Base-by-base conservation (phyloP, 2,888 invertebrate species). In the Agrotis exclamationis region DNA sequence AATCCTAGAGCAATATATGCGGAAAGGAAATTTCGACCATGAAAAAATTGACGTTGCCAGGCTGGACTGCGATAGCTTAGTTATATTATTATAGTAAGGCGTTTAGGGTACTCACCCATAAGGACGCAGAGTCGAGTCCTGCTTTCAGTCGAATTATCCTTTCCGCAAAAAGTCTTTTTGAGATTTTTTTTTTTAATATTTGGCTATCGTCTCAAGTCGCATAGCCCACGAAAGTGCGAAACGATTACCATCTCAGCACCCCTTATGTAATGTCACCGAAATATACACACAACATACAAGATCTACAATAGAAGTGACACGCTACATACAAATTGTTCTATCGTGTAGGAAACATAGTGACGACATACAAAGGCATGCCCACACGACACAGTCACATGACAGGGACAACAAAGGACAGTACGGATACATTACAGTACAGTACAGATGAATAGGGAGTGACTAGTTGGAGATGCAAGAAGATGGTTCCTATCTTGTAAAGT, bases 301-400 rank as follows among this genome's bases (percentile, higher is more conserved):
- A 44, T 28, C 14, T n/a, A 33, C 28, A 18, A 54, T 45, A 59
- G 13, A 56, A 50, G 20, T 67, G 45, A 67, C 33, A 59, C 44
- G 76, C 22, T 64, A 63, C 59, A 45, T 60, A 73, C 67, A 77
- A 77, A 76, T 79, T 76, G 53, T 50, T 28, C 16, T 62, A 57
- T 22, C n/a, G 14, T 63, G 16, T 24, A 75, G 65, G 76, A 63
- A 80, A 57, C 53, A 66, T 28, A 16, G 51, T 67, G 51, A 67
- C 44, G 28, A 44, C 50, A 58, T 51, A 78, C 76, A 80, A 67
- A 70, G 60, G 50, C 53, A 66, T 69, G 56, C 24, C 47, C 56
- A 78, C n/a, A 33, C 9, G 66, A 45, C 62, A 74, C 24, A 50
- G 74, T 58, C 50, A 58, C 57, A 24, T 80, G 70, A 58, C 67